These are phyloP conservation scores for Carassius auratus DNA, from an alignment of 2,113 vertebrate genomes.

Conservation along the genomic window DNA sequence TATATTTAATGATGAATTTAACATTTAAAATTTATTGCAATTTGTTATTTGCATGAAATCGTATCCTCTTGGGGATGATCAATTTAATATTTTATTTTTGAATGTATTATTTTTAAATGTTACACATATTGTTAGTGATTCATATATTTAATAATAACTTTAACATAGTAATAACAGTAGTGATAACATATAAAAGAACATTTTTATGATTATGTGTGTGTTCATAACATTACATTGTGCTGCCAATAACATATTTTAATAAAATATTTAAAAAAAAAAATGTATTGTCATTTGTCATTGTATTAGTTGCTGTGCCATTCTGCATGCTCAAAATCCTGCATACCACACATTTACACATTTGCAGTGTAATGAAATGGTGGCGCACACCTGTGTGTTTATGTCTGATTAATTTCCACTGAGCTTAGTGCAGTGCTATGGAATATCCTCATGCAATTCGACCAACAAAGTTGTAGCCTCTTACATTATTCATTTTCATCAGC, in stretches of 20 bases:
- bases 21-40: no score
- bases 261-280: neutral
- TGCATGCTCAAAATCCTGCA: neutral
- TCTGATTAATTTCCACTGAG: constrained; percentile 32
- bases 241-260: neutral
- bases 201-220: neutral
- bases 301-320: neutral
- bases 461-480: constrained; percentile 43
- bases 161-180: neutral
- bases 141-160: neutral
- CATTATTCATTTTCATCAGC: constrained; percentile 46
- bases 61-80: no score
- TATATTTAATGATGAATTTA: neutral
- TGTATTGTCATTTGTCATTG: neutral
- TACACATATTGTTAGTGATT: neutral
- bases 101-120: neutral
- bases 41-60: no score
- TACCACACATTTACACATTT: neutral
- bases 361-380: neutral
- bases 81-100: no score
- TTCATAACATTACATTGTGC: neutral
- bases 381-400: constrained; percentile 9
- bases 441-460: constrained; percentile 23
- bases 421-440: constrained; percentile 1
- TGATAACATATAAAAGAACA: neutral